Evolutionary conservation across 2,113 vertebrate species (phyloP).

Genomic region (Merops nubicus): DNA sequence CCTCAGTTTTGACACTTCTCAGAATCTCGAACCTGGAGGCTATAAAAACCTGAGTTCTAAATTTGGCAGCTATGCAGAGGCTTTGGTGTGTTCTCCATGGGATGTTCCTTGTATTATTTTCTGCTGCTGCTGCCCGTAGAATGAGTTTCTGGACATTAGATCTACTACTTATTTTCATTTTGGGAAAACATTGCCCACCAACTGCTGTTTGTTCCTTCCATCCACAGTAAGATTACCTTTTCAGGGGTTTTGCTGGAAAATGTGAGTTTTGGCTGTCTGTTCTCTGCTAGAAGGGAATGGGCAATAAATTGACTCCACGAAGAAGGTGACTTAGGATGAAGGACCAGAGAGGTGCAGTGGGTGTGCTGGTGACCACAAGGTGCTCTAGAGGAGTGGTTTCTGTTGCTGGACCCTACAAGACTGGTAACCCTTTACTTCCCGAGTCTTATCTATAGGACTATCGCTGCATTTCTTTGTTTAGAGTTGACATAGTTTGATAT

Average conservation of each 20-base stretch:
- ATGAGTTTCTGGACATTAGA: neutral
- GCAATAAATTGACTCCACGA: neutral
- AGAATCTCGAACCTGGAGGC: neutral
- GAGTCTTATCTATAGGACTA: neutral
- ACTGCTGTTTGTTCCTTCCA: neutral
- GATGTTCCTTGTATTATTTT: neutral
- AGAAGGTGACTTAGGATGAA: neutral
- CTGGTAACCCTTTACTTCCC: neutral
- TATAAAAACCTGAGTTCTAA: neutral
- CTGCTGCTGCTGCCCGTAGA: neutral
- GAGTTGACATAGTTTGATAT: neutral
- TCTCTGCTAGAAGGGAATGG: neutral
- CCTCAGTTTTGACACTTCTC: neutral
- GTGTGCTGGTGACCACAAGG: neutral
- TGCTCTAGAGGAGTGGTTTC: neutral
- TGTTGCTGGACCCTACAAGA: neutral
- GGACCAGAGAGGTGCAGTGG: neutral
- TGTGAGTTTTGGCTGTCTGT: neutral
- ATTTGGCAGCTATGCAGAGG: neutral
- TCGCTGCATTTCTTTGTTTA: neutral
- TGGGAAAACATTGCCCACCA: neutral
- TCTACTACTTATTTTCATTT: neutral
- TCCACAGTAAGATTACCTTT: neutral
- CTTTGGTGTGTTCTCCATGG: neutral
- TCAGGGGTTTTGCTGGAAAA: neutral